These are phyloP conservation scores for Ennomos quercinarius DNA, from an alignment of 2,888 invertebrate genomes.

Conservation along the genomic window DNA sequence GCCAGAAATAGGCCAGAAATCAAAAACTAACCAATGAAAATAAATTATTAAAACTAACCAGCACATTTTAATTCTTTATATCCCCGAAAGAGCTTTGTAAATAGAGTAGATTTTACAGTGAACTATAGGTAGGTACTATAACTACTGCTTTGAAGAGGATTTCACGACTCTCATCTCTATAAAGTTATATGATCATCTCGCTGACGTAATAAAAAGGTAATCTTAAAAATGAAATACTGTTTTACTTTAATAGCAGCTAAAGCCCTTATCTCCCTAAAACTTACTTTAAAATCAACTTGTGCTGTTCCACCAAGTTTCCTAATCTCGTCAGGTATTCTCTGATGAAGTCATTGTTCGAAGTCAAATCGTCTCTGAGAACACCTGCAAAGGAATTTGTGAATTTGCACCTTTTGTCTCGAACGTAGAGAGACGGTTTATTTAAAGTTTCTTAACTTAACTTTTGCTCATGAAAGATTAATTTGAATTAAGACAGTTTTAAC, in stretches of 20 bases:
- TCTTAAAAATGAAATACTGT: neutral
- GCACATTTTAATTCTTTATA: too few relatives aligned
- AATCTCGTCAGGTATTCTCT: conserved; percentile 57
- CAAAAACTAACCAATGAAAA: too few relatives aligned
- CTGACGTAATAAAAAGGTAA: too few relatives aligned
- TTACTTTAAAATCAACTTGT: conserved; percentile 65
- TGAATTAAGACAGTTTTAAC: neutral
- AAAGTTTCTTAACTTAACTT: conserved; percentile 18
- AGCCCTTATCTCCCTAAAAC: conserved; percentile 27
- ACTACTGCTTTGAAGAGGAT: too few relatives aligned
- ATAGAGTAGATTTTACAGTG: too few relatives aligned
- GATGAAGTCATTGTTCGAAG: conserved; percentile 52
- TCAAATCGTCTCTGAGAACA: conserved; percentile 32
- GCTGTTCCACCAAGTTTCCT: conserved; percentile 63
- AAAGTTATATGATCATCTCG: too few relatives aligned
- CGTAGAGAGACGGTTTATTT: conserved; percentile 16
- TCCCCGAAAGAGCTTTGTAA: too few relatives aligned
- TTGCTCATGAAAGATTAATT: conserved; percentile 17
- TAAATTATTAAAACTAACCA: too few relatives aligned
- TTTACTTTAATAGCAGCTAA: neutral
- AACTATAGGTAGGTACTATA: too few relatives aligned
- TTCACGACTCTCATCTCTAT: too few relatives aligned
- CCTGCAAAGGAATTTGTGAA: conserved; percentile 34
- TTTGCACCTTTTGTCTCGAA: conserved; percentile 30
- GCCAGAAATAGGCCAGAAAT: too few relatives aligned